Conservation (phyloP, 2,113 vertebrate species). For the Tenebrosternarchus preto region DNA sequence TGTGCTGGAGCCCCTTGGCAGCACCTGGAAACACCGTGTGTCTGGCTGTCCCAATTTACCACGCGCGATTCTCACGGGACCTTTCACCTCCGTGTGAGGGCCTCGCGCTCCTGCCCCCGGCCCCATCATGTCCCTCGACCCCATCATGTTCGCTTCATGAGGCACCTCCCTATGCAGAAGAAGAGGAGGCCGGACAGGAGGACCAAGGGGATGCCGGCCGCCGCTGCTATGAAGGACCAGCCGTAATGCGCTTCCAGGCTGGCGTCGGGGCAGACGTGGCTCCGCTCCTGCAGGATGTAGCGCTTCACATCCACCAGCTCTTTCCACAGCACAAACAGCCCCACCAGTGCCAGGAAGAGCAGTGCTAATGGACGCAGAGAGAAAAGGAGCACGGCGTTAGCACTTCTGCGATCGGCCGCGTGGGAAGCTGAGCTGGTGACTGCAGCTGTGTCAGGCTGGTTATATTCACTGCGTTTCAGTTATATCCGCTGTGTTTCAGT, state of each 20-base stretch:
- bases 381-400: neutral
- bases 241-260: conserved; percentile 77
- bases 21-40: no score
- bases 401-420: no score
- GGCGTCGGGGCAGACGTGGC: conserved; percentile 63
- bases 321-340: conserved; percentile 87
- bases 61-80: no score
- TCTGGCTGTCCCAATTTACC: no score
- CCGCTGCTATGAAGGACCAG: conserved; percentile 83
- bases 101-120: neutral
- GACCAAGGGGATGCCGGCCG: conserved; percentile 77
- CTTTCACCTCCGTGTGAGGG: no score
- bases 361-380: conserved; percentile 64
- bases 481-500: no score
- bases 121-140: no score
- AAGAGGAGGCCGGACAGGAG: conserved; percentile 81
- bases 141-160: conserved; percentile 64
- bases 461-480: no score
- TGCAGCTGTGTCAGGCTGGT: no score
- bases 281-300: conserved; percentile 83
- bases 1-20: no score
- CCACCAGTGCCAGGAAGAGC: conserved; percentile 75
- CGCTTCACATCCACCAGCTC: conserved; percentile 81
- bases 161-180: conserved; percentile 73
- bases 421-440: no score